Conservation (phyloP, 2,888 invertebrate genomes). For the Hirtodrosophila confusa region DNA sequence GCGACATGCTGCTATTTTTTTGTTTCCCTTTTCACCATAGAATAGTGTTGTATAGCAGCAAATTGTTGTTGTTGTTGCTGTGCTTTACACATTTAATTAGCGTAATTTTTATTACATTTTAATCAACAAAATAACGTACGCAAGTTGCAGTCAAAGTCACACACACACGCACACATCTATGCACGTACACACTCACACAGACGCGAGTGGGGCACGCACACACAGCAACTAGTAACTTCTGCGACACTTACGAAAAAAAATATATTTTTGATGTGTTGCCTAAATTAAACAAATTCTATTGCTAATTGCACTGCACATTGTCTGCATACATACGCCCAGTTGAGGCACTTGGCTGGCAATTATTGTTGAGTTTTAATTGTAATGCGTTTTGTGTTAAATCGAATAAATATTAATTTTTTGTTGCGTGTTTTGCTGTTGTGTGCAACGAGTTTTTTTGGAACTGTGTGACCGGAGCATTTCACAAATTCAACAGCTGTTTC, state of each 20-base stretch:
- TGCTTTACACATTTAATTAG: slow-evolving; percentile 41
- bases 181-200: slow-evolving; percentile 27
- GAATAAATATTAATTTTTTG: slow-evolving; percentile 55
- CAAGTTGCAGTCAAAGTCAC: slow-evolving; percentile 75
- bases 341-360: slow-evolving; percentile 44
- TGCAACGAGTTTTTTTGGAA: slow-evolving; percentile 58
- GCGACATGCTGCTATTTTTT: slow-evolving; percentile 53
- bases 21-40: slow-evolving; percentile 42
- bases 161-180: slow-evolving; percentile 16
- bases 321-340: slow-evolving; percentile 30
- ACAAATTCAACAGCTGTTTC: slow-evolving; percentile 48
- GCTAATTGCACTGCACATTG: slow-evolving; percentile 50
- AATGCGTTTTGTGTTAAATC: slow-evolving; percentile 44
- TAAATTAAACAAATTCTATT: slow-evolving; percentile 52
- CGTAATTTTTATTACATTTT: slow-evolving; percentile 48
- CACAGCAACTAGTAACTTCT: slow-evolving; percentile 79
- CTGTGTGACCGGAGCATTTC: slow-evolving; percentile 41
- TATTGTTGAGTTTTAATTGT: slow-evolving; percentile 27
- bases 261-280: slow-evolving; percentile 37
- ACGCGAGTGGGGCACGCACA: slow-evolving; percentile 63
- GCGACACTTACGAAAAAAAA: slow-evolving; percentile 73
- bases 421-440: slow-evolving; percentile 64
- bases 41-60: slow-evolving; percentile 42
- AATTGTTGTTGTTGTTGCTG: slow-evolving; percentile 35
- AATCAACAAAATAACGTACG: slow-evolving; percentile 58